Percentiles rank a stretch among this genome's conserved stretches.
Conservation (phyloP, 1,140 invertebrate species). For the Sarcophaga bullata region DNA sequence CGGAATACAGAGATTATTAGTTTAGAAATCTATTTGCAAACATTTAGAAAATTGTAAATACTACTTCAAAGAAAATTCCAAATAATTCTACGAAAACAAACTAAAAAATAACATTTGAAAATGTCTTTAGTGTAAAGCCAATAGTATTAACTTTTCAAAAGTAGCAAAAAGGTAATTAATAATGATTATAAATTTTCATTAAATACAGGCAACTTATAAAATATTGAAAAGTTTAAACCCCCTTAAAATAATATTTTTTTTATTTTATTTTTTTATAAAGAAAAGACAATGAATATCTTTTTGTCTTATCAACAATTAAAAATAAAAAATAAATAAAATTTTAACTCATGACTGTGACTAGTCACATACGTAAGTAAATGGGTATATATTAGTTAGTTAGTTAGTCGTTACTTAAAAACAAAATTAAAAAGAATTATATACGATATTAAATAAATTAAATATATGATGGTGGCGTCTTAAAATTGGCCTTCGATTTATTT, state of each 20-base stretch:
- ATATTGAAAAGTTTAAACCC: conserved; percentile 33
- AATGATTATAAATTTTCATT: conserved; percentile 28
- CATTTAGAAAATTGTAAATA: not conserved
- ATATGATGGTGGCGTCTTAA: conserved; percentile 11
- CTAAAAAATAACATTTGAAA: not conserved
- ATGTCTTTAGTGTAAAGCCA: not conserved
- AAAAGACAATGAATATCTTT: not conserved
- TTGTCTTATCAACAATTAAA: conserved; percentile 4
- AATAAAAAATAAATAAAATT: not conserved
- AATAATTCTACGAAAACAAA: not conserved
- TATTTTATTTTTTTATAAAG: not conserved
- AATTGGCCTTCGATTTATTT: conserved; percentile 31
- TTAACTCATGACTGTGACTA: conserved; percentile 3
- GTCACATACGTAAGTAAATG: not conserved
- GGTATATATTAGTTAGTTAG: not conserved
- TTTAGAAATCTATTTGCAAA: no score
- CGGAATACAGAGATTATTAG: no score
- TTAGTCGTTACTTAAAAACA: not conserved
- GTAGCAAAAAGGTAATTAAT: not conserved
- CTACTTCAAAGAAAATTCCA: not conserved
- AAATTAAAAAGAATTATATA: not conserved
- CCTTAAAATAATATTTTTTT: not conserved
- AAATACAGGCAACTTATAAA: conserved; percentile 28
- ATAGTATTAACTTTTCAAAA: conserved; percentile 32
- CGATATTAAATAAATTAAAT: not conserved